Evolutionary conservation across 2,797 vertebrate genomes (phyloP), one percentile per base, ranked within the genome.

Genomic region (Coregonus ussuriensis): DNA sequence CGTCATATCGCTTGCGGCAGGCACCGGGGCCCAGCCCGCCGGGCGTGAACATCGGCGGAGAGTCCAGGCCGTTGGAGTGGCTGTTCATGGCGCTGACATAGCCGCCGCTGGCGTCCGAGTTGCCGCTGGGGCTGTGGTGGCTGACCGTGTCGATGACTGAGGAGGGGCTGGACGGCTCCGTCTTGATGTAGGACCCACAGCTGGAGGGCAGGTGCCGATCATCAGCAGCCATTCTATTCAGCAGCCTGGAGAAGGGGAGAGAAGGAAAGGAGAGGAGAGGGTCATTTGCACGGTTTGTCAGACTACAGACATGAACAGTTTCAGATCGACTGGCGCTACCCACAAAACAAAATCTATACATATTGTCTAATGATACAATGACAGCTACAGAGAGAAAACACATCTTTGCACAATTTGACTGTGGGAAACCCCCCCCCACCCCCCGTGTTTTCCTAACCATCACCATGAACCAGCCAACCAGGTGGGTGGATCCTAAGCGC

Each of bases 171-270:
- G 97, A 98, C 1, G 96, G 97, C 93, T 99, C 98, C 0, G 96
- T 98, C 93, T 99, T 99, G 93, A 99, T 98, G 94, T 97, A 98
- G 87, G 97, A 98, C 89, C 97, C 96, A 77, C 97, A 98, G 89
- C 96, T 98, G 90, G 97, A 97, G 78, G 95, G 93, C 86, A 98
- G 94, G 91, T 97, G 96, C 90, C 96, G 95, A 89, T 99, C 97
- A 91, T 98, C 96, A 0, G 96, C 94, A 59, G 97, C 95, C 97
- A 99, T 98, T 88, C 97, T 98, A 94, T 95, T 95, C 69, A 99
- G 93, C 93, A 98, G 95, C 97, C 97, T 99, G 93, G 0, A 18
- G 84, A 83, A 59, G 4, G 54, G 53, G 31, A 63, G 51, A 6
- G 25, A 25, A 25, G 6, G 74, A 70, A 35, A 52, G 0, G 41